Conservation (phyloP, 2,797 vertebrate species). For the Acanthurus leucopareius region DNA sequence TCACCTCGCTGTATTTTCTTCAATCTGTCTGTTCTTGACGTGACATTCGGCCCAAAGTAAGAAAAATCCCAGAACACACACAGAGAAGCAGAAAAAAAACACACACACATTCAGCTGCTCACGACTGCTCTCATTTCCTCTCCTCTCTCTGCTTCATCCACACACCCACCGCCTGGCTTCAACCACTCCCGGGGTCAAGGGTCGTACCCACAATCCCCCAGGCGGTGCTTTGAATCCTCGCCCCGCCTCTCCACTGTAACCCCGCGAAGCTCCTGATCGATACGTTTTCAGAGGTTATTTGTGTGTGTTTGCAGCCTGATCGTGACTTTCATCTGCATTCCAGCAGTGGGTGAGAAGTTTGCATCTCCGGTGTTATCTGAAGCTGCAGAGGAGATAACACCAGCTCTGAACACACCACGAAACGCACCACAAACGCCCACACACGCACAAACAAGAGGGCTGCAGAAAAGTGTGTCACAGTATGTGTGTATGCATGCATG, state of each 20-base stretch:
- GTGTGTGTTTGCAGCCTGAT: background rate
- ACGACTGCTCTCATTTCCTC: constrained; percentile 30
- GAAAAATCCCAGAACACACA: constrained; percentile 21
- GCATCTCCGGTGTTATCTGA: constrained; percentile 22
- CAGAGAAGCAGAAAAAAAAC: background rate
- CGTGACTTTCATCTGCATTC: constrained; percentile 9
- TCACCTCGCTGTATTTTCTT: constrained; percentile 17
- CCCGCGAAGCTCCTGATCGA: constrained; percentile 33
- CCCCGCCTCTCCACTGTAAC: background rate
- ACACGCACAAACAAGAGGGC: constrained; percentile 3
- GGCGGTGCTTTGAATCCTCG: constrained; percentile 38
- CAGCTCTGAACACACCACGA: constrained; percentile 14
- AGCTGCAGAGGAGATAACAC: constrained; percentile 20
- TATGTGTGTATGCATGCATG: constrained; percentile 3
- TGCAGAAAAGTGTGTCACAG: constrained; percentile 36
- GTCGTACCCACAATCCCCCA: constrained; percentile 48
- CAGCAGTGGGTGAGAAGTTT: constrained; percentile 27
- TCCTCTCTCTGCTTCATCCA: background rate
- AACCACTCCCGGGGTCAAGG: constrained; percentile 22
- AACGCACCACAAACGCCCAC: constrained; percentile 10
- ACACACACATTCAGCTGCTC: background rate
- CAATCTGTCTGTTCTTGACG: background rate
- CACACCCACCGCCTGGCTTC: constrained; percentile 19
- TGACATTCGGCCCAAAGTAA: constrained; percentile 27
- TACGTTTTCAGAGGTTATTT: constrained; percentile 33